phyloP scores from a whole-genome alignment of 2,888 invertebrate genomes.

The Oegoconia quadripuncta region DNA sequence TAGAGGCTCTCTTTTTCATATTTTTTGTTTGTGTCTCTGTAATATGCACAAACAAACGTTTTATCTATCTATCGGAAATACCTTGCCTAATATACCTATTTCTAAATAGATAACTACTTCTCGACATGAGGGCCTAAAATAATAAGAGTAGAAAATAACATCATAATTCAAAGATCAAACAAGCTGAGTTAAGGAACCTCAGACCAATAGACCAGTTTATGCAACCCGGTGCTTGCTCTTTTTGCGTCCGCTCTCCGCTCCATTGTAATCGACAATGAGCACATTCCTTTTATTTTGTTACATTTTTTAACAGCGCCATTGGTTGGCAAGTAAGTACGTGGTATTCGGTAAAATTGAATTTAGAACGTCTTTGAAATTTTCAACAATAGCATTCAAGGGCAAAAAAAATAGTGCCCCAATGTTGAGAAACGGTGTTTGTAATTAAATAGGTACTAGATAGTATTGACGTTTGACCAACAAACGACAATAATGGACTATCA shows the following conservation, averaged over 20 bases:
- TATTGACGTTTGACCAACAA: too few relatives aligned
- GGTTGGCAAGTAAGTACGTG: neutral
- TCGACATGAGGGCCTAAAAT: too few relatives aligned
- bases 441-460: constrained; percentile 4
- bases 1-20: too few relatives aligned
- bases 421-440: constrained; percentile 31
- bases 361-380: constrained; percentile 5
- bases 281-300: constrained; percentile 8
- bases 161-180: neutral
- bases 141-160: too few relatives aligned
- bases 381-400: constrained; percentile 5
- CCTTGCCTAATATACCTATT: too few relatives aligned
- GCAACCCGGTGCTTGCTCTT: constrained; percentile 32
- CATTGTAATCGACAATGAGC: constrained; percentile 31
- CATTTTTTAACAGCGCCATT: neutral
- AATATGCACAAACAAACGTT: too few relatives aligned
- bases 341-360: constrained; percentile 17
- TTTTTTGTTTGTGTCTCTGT: too few relatives aligned
- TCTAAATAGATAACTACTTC: too few relatives aligned
- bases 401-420: constrained; percentile 11
- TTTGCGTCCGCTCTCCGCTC: constrained; percentile 31
- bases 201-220: constrained; percentile 36
- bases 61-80: too few relatives aligned
- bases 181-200: constrained; percentile 35
- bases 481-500: too few relatives aligned